Base-by-base conservation (phyloP, 2,113 vertebrate species). In the Chamaetylas fuelleborni region DNA sequence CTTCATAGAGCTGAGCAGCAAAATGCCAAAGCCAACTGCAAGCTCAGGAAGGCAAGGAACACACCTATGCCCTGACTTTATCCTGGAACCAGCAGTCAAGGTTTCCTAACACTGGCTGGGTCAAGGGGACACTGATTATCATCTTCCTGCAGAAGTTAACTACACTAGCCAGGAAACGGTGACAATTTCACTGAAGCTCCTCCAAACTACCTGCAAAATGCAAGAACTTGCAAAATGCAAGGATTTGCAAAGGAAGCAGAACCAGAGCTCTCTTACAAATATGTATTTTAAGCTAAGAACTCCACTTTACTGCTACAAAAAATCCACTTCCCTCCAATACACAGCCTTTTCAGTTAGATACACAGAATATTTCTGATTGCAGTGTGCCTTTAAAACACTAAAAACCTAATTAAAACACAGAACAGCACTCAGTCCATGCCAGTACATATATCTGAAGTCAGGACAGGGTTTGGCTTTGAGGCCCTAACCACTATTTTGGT, bases 391-490 rank as follows among this genome's bases (percentile, higher is more conserved):
- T 76, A 58, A 69, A 72, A 64, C 43, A 26, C 34, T 20, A 45
- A 81, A 51, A 28, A 5, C 24, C 43, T 36, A 14, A 71, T 23
- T 42, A 58, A 62, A n/a, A 1, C 7, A 33, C 23, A 33, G 18
- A 60, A 2, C 14, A 47, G 6, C 11, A 72, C 14, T 19, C 45
- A 17, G 1, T 25, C 40, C 61, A 16, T 5, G 5, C 28, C 28
- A 33, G 29, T 7, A 24, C 0, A 1, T 2, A 0, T 1, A 25
- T 14, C 50, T 79, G 14, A 45, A 78, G 28, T 26, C 51, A 62
- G 1, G 3, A 34, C 19, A 26, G 1, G 0, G 12, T 43, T 56
- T 53, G 71, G 22, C 34, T 86, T 42, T 65, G 45, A 70, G 29
- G 31, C 19, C 62, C 7, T 53, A 33, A 45, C 10, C 28, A 14